Percentiles rank a stretch among this genome's conserved stretches.
Evolutionary conservation across 2,888 invertebrate species (phyloP).

Genomic region (Syritta pipiens): DNA sequence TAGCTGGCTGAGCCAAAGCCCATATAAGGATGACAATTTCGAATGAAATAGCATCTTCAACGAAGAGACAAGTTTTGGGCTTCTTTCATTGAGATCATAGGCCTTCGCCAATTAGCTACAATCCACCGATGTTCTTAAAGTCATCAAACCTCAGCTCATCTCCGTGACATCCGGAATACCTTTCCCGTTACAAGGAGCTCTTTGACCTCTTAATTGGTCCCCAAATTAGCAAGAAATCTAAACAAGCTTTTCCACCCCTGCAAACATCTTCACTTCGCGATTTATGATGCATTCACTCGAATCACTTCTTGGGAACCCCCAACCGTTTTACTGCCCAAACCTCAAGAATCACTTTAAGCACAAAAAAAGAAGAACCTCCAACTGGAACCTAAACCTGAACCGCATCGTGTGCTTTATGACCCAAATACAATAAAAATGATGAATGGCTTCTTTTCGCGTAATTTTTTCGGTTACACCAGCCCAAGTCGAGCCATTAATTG

Average conservation of each 20-base stretch:
- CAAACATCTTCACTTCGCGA: not conserved
- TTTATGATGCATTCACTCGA: not conserved
- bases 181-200: too few species aligned
- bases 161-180: too few species aligned
- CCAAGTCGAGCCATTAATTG: slow-evolving; percentile 55
- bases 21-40: too few species aligned
- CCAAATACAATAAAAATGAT: slow-evolving; percentile 53
- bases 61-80: too few species aligned
- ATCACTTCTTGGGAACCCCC: not conserved
- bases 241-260: not conserved
- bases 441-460: slow-evolving; percentile 19
- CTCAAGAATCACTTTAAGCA: too few species aligned
- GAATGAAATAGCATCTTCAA: too few species aligned
- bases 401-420: slow-evolving; percentile 51
- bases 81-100: too few species aligned
- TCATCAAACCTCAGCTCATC: too few species aligned
- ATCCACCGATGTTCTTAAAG: too few species aligned
- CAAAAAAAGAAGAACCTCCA: not conserved
- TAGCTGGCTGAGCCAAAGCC: too few species aligned
- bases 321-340: not conserved
- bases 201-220: too few species aligned
- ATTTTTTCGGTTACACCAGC: slow-evolving; percentile 7
- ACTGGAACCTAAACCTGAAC: slow-evolving; percentile 30
- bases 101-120: too few species aligned
- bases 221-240: not conserved